Evolutionary conservation across 1,140 invertebrate genomes (phyloP), one percentile per base, ranked within the genome.

Genomic region (Armadillidium nasatum): DNA sequence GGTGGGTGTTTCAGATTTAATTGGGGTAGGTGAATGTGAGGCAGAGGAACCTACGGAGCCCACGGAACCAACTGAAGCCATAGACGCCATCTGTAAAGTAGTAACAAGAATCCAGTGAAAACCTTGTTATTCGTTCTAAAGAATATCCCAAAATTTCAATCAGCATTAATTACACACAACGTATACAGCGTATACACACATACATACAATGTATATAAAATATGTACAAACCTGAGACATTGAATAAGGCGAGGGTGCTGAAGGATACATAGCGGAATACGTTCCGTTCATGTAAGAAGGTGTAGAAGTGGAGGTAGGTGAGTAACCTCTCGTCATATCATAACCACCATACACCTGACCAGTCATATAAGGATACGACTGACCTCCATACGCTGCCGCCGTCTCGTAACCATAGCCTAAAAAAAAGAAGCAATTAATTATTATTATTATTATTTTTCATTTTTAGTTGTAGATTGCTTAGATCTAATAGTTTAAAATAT

Each of bases 231-330:
- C 82, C 83, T 71, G 85, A 83, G 50, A 82, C 83, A 84, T 84
- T 75, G 83, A 81, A 72, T 84, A 84, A 7, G 86, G 84, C 11
- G 83, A 83, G 4, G 85, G 83, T 82, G 86, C 85, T 11, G 86
- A 85, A 66, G 86, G 83, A 86, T 92, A 88, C 86, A 91, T 85
- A 82, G 91, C 85, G 82, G 87, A 87, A 67, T 85, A 84, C 4
- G 83, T 84, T 23, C 93, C 92, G 85, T 95, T 95, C 89, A 95
- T 93, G 86, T 96, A 95, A 9, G 85, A 81, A 0, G 79, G 77
- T 2, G 79, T 76, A 50, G 72, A 84, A 23, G 86, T 82, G 4
- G 85, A 82, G 0, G 88, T 89, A 82, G 86, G 86, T 22, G 81
- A 78, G 82, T 80, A 83, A 82, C 90, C 89, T 76, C 89, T 86